phyloP scores from a whole-genome alignment of 2,797 vertebrate genomes.

The Coregonus ussuriensis region DNA sequence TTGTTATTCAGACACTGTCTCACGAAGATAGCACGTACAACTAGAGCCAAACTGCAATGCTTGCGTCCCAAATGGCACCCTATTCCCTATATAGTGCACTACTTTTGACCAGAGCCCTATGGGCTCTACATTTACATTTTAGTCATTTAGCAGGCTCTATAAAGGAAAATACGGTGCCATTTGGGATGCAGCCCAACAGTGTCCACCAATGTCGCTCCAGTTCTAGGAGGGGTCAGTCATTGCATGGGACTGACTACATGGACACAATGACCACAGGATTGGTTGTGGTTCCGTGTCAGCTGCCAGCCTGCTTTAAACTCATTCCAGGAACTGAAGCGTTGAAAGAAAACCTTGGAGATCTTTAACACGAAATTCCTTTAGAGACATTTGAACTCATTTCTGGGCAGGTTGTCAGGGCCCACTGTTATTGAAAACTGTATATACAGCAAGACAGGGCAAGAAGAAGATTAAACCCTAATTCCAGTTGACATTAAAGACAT shows the following conservation, averaged over 20 bases:
- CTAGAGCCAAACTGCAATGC: neutral
- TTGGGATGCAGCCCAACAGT: neutral
- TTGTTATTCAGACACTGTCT: neutral
- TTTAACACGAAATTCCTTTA: neutral
- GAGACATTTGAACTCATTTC: neutral
- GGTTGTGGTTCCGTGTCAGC: neutral
- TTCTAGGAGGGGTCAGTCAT: neutral
- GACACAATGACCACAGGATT: slow-evolving; percentile 4
- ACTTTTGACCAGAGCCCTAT: too few species aligned
- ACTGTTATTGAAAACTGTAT: neutral
- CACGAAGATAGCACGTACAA: neutral
- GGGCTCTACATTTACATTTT: too few species aligned
- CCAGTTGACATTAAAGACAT: neutral
- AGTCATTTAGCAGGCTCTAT: too few species aligned
- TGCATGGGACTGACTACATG: slow-evolving; percentile 4
- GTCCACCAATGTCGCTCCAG: neutral
- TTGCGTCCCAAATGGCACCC: neutral
- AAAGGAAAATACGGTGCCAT: too few species aligned
- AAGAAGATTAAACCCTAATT: neutral
- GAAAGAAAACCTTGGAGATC: neutral
- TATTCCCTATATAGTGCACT: neutral
- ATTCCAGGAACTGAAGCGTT: neutral
- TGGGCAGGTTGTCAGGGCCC: neutral
- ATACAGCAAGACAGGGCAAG: neutral
- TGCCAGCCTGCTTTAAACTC: neutral